phyloP scores from a whole-genome alignment of 2,888 invertebrate species.

The Monopis laevigella region DNA sequence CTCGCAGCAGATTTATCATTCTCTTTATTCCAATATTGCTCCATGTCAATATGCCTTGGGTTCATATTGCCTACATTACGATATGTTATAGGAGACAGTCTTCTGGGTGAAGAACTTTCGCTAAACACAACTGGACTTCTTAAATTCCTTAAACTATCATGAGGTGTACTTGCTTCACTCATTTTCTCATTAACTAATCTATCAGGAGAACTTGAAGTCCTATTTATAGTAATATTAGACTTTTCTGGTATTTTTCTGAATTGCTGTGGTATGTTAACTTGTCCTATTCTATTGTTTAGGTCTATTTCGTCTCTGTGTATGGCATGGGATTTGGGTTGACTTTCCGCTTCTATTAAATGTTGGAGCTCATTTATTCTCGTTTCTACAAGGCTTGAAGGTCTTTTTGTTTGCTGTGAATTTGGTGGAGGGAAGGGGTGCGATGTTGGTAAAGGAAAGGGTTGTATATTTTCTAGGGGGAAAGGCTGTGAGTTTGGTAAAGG shows the following conservation, averaged over 20 bases:
- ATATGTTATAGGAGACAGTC: slow-evolving; percentile 54
- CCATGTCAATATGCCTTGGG: slow-evolving; percentile 55
- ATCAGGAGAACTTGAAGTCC: slow-evolving; percentile 45
- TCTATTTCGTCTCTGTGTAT: slow-evolving; percentile 38
- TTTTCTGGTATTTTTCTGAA: slow-evolving; percentile 33
- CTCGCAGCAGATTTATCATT: slow-evolving; percentile 42
- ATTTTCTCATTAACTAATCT: slow-evolving; percentile 25
- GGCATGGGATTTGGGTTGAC: slow-evolving; percentile 36
- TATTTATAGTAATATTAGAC: slow-evolving; percentile 36
- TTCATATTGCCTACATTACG: slow-evolving; percentile 64
- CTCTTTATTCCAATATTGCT: slow-evolving; percentile 47
- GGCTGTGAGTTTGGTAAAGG: slow-evolving; percentile 15
- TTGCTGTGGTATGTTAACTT: slow-evolving; percentile 41
- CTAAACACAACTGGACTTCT: slow-evolving; percentile 55
- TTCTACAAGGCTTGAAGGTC: slow-evolving; percentile 54
- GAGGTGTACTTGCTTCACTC: slow-evolving; percentile 40
- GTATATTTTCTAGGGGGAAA: too few species aligned
- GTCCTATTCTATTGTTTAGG: slow-evolving; percentile 36
- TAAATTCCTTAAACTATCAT: slow-evolving; percentile 39
- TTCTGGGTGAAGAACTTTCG: slow-evolving; percentile 48
- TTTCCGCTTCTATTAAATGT: slow-evolving; percentile 43
- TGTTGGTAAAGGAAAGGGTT: too few species aligned
- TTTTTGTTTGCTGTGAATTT: slow-evolving; percentile 23
- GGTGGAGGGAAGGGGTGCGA: too few species aligned
- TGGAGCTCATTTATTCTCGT: slow-evolving; percentile 57